Percentiles rank a stretch among this genome's conserved stretches.
These are phyloP conservation scores for Macquaria ambigua DNA, from an alignment of 2,113 vertebrate species.

Conservation along the genomic window DNA sequence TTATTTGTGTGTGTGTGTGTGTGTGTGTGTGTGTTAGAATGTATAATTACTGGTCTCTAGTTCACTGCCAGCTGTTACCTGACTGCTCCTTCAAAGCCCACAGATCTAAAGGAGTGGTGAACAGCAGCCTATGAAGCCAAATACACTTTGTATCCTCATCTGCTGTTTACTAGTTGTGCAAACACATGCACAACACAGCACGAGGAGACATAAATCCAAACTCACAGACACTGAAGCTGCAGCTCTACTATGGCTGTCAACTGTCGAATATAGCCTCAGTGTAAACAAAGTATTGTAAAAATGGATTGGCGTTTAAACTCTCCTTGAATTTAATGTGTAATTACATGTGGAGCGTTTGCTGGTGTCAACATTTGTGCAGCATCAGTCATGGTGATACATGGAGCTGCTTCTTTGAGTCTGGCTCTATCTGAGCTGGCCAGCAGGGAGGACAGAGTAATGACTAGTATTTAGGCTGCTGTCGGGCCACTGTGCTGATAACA, in stretches of 20 bases:
- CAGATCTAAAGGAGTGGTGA: slow-evolving; percentile 30
- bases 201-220: not conserved
- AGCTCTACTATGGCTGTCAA: not conserved
- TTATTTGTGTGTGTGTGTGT: slow-evolving; percentile 39
- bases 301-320: slow-evolving; percentile 3
- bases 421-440: slow-evolving; percentile 23
- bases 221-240: not conserved
- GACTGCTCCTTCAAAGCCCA: slow-evolving; percentile 55
- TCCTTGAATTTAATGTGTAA: slow-evolving; percentile 14
- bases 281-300: not conserved
- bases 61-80: slow-evolving; percentile 64
- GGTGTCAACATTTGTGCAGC: not conserved
- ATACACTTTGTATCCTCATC: slow-evolving; percentile 41
- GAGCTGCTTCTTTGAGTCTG: slow-evolving; percentile 3
- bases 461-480: slow-evolving; percentile 42
- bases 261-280: not conserved
- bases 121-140: slow-evolving; percentile 45
- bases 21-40: slow-evolving; percentile 12
- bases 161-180: slow-evolving; percentile 29
- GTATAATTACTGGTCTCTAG: slow-evolving; percentile 57
- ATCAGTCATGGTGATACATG: slow-evolving; percentile 25
- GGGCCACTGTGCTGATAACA: slow-evolving; percentile 43
- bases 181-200: not conserved
- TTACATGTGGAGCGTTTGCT: not conserved
- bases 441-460: slow-evolving; percentile 43